These are phyloP conservation scores for Acanthopleura granulata DNA, from an alignment of 2,888 invertebrate genomes.

Conservation along the genomic window DNA sequence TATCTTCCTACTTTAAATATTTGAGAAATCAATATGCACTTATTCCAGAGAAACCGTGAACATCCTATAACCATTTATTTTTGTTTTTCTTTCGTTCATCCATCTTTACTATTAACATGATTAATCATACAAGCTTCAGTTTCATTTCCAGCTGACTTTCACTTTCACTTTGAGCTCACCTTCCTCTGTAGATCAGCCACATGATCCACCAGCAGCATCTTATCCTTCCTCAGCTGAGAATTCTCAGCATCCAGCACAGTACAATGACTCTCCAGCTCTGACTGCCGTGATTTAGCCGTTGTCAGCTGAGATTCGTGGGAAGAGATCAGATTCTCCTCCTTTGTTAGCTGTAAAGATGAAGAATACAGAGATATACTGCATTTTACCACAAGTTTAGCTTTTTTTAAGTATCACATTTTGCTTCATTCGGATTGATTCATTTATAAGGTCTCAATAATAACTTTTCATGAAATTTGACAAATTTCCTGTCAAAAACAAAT, in stretches of 20 bases:
- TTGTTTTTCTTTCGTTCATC: too few relatives aligned
- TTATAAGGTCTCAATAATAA: too few relatives aligned
- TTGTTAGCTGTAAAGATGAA: constrained; percentile 29
- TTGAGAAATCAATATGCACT: too few relatives aligned
- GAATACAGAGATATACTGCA: too few relatives aligned
- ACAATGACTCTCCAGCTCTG: constrained; percentile 54
- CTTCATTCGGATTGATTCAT: too few relatives aligned
- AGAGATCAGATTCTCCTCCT: constrained; percentile 41
- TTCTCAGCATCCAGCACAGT: constrained; percentile 52
- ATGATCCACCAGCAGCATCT: constrained; percentile 64
- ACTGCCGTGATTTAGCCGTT: constrained; percentile 49
- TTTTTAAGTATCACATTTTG: too few relatives aligned
- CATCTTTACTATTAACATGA: neutral
- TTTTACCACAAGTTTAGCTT: too few relatives aligned
- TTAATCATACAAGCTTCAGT: neutral
- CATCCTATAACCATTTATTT: too few relatives aligned
- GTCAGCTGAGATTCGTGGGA: constrained; percentile 50
- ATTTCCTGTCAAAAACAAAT: too few relatives aligned
- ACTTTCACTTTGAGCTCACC: constrained; percentile 40
- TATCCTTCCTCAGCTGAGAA: constrained; percentile 62
- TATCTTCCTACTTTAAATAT: too few relatives aligned
- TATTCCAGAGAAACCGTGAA: too few relatives aligned
- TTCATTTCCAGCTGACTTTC: neutral
- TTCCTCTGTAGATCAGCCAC: constrained; percentile 65
- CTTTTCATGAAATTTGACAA: too few relatives aligned